A percentile compares a stretch with the other conserved stretches of the same genome.
Conservation (phyloP, 2,113 vertebrate species). For the Gadus macrocephalus region DNA sequence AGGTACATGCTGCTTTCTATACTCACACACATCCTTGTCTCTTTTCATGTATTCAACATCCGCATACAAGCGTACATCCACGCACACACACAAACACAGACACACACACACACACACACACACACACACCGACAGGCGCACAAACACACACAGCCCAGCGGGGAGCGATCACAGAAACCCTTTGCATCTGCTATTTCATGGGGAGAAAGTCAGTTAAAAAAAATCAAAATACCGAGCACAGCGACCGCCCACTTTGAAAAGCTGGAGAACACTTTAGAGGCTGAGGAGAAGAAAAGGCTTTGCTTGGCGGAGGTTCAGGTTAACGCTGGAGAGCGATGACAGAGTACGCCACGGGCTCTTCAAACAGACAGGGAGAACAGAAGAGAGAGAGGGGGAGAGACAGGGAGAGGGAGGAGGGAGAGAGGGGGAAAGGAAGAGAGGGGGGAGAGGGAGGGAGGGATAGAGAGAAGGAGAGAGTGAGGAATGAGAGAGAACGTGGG, state of each 20-base stretch:
- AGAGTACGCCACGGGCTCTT: no score
- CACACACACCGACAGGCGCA: not conserved
- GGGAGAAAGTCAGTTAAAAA: no score
- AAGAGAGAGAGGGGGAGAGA: constrained; percentile 19
- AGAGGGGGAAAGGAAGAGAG: constrained; percentile 3
- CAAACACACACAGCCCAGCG: constrained; percentile 9
- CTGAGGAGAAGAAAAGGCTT: no score
- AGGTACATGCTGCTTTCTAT: not conserved
- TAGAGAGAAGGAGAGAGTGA: no score
- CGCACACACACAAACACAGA: constrained; percentile 1
- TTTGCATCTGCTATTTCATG: no score
- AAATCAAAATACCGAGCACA: no score
- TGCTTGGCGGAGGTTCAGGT: no score
- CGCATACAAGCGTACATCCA: not conserved
- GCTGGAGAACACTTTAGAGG: no score
- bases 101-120: not conserved
- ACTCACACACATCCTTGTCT: constrained; percentile 4
- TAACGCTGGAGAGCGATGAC: no score
- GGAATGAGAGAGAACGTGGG: not conserved
- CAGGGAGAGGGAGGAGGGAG: not conserved
- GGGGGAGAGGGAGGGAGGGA: no score
- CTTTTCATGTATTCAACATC: not conserved
- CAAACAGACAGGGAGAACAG: constrained; percentile 56
- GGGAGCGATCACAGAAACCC: not conserved
- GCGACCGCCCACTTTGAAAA: no score